These are phyloP conservation scores for Rotaria socialis DNA, from an alignment of 2,888 invertebrate species.

Conservation along the genomic window DNA sequence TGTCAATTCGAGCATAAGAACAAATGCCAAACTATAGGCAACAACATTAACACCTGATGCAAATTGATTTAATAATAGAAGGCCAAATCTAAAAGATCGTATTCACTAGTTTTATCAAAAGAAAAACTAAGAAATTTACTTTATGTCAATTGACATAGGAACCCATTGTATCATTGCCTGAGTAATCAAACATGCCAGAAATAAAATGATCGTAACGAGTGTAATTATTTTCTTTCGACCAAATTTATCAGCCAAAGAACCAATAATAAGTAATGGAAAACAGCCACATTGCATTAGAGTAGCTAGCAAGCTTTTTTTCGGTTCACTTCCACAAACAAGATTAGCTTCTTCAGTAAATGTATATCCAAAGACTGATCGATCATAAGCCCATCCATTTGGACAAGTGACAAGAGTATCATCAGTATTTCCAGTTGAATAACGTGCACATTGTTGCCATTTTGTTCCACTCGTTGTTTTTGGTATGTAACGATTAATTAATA, in stretches of 20 bases:
- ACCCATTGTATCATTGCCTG: background rate
- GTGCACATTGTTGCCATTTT: background rate
- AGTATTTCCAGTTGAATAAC: background rate
- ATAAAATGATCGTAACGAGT: background rate
- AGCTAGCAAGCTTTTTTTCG: background rate
- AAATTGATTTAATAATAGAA: background rate
- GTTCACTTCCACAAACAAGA: background rate
- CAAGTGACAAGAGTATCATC: background rate
- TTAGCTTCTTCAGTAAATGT: background rate
- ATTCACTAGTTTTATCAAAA: background rate
- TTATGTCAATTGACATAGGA: background rate
- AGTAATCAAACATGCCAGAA: background rate
- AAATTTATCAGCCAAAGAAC: background rate
- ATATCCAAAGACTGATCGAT: background rate
- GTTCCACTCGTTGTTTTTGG: background rate
- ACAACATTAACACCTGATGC: background rate
- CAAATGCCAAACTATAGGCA: background rate
- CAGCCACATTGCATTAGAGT: background rate
- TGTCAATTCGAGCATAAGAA: conserved; percentile 19
- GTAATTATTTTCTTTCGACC: background rate
- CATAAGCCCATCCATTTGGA: background rate
- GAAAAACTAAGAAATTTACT: background rate
- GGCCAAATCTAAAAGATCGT: background rate
- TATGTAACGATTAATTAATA: background rate
- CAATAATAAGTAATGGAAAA: background rate